Percentiles rank a stretch among this genome's conserved stretches.
phyloP scores from a whole-genome alignment of 2,797 vertebrate genomes.

The Mastacembelus armatus region DNA sequence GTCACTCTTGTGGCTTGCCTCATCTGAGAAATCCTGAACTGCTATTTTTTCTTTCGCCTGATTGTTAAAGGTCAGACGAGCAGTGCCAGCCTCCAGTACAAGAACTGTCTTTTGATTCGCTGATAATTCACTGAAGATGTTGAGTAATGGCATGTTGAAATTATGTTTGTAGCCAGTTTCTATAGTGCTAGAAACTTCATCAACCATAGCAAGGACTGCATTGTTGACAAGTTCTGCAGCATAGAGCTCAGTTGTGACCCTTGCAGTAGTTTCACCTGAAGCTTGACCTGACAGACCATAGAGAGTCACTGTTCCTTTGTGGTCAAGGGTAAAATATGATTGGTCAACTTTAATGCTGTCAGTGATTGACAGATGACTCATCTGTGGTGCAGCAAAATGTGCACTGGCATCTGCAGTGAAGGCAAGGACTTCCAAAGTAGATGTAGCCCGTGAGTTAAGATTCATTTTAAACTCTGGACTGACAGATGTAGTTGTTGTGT shows the following conservation, averaged over 20 bases:
- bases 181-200: conserved; percentile 82
- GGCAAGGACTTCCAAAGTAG: conserved; percentile 83
- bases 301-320: conserved; percentile 80
- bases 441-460: conserved; percentile 84
- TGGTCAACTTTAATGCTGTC: conserved; percentile 87
- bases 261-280: conserved; percentile 84
- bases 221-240: conserved; percentile 82
- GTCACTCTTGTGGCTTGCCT: conserved; percentile 84
- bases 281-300: conserved; percentile 77
- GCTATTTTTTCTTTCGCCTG: conserved; percentile 85
- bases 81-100: conserved; percentile 77
- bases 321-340: conserved; percentile 83
- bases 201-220: conserved; percentile 77
- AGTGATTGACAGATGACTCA: conserved; percentile 82
- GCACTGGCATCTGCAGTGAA: conserved; percentile 86
- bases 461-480: conserved; percentile 86
- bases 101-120: conserved; percentile 83
- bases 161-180: conserved; percentile 86
- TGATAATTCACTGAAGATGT: conserved; percentile 84
- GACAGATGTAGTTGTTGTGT: conserved; percentile 81
- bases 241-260: conserved; percentile 82
- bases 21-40: conserved; percentile 82
- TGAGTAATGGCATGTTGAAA: conserved; percentile 83
- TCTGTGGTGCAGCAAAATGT: conserved; percentile 81
- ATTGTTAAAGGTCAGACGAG: conserved; percentile 81